A percentile compares a stretch with the other conserved stretches of the same genome.
These are phyloP conservation scores for Berghia stephanieae DNA, from an alignment of 1,140 invertebrate species.

Conservation along the genomic window DNA sequence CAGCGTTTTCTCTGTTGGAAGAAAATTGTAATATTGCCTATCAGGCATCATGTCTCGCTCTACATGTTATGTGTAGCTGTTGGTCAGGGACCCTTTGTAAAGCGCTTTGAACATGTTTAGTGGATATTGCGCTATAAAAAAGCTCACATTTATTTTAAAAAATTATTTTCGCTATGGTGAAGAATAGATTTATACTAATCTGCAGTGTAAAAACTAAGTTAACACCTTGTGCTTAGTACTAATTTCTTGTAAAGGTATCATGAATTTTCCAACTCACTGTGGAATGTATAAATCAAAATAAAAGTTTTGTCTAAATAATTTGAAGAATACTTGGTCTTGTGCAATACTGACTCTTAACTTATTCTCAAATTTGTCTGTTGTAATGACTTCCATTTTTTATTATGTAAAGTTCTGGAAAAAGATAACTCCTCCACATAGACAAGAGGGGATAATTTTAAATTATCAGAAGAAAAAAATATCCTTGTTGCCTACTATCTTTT, in stretches of 20 bases:
- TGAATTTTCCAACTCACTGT: neutral
- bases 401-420: too few species aligned
- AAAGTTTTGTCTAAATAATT: neutral
- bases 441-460: too few species aligned
- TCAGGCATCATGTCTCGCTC: too few species aligned
- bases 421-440: too few species aligned
- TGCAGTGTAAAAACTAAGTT: neutral
- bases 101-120: too few species aligned
- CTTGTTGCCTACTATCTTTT: neutral
- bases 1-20: too few species aligned
- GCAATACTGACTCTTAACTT: neutral
- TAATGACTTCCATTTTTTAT: neutral
- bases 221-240: neutral
- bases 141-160: too few species aligned
- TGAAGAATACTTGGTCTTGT: neutral
- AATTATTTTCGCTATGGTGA: too few species aligned
- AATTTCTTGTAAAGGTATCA: neutral
- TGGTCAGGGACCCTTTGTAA: too few species aligned
- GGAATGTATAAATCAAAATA: neutral
- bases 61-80: too few species aligned
- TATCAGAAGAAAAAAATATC: neutral
- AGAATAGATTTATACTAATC: neutral
- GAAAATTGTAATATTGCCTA: too few species aligned
- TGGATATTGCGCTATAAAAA: too few species aligned
- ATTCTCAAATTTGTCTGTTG: neutral